Percentiles rank a stretch among this genome's conserved stretches.
Evolutionary conservation across 2,113 vertebrate genomes (phyloP).

Genomic region (Crotalus horridus): DNA sequence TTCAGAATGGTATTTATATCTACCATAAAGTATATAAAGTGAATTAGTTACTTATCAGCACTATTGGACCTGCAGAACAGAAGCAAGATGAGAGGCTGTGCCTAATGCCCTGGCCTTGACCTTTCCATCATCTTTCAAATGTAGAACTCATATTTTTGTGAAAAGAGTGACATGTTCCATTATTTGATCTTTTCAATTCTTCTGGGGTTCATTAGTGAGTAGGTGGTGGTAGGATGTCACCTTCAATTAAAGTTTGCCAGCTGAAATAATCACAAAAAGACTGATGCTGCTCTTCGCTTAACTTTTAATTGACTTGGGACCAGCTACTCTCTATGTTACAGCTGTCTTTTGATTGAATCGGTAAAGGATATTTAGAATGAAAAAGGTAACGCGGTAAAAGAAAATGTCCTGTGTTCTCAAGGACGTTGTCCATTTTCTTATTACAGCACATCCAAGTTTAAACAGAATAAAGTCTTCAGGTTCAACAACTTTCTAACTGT

Average conservation of each 20-base stretch:
- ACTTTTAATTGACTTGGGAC: conserved; percentile 27
- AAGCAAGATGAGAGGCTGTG: not conserved
- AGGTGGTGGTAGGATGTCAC: conserved; percentile 5
- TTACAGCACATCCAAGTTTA: conserved; percentile 19
- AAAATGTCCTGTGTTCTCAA: not conserved
- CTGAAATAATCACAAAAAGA: not conserved
- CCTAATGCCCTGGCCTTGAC: not conserved
- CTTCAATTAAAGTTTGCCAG: conserved; percentile 3
- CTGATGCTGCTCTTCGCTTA: conserved; percentile 17
- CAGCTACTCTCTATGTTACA: not conserved
- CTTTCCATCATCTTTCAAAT: not conserved
- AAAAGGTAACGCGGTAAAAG: conserved; percentile 27
- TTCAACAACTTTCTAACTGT: conserved; percentile 9
- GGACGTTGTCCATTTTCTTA: conserved; percentile 5
- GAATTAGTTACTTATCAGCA: not conserved
- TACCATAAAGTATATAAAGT: not conserved
- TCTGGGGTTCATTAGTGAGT: not conserved
- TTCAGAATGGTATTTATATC: not conserved
- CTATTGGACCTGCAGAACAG: not conserved
- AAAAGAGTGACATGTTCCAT: not conserved
- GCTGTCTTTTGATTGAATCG: conserved; percentile 27
- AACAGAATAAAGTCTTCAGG: not conserved
- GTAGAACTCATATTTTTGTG: not conserved
- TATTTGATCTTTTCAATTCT: not conserved
- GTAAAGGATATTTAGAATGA: conserved; percentile 24